Conservation (phyloP, 2,113 vertebrate species). For the Amblyopsis rosae region DNA sequence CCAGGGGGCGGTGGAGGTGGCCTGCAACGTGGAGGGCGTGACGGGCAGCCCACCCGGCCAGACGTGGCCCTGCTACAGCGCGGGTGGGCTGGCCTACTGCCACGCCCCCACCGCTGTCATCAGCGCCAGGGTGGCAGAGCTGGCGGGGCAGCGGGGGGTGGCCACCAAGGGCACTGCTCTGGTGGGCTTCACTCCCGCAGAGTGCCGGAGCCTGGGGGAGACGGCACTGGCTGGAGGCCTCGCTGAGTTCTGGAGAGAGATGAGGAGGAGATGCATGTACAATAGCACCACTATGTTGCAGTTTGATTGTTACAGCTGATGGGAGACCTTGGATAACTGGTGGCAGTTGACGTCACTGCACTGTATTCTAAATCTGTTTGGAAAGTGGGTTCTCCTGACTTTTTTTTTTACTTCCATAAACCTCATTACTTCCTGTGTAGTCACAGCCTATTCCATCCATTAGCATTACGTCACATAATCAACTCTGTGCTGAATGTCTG, state of each 20-base stretch:
- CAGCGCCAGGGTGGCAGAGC: conserved; percentile 64
- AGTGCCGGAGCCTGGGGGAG: conserved; percentile 72
- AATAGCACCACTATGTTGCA: too few species aligned
- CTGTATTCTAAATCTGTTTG: too few species aligned
- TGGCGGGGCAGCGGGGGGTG: conserved; percentile 59
- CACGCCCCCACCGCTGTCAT: conserved; percentile 67
- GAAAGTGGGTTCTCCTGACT: too few species aligned
- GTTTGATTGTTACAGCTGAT: too few species aligned
- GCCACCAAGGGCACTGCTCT: conserved; percentile 59
- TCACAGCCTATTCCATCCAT: too few species aligned
- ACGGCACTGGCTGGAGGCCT: conserved; percentile 64
- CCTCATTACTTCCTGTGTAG: too few species aligned
- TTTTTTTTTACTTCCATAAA: too few species aligned
- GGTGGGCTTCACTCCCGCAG: conserved; percentile 72
- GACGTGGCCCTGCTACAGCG: conserved; percentile 50
- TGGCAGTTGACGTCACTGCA: too few species aligned
- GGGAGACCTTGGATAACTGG: too few species aligned
- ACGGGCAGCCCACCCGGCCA: conserved; percentile 5
- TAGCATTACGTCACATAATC: too few species aligned
- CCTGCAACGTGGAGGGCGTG: conserved; percentile 78
- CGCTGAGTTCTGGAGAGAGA: conserved; percentile 77
- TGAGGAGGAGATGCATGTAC: conserved; percentile 67
- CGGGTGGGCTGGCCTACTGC: conserved; percentile 61
- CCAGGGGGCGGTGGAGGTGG: conserved; percentile 71
- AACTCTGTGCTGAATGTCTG: too few species aligned